These are phyloP conservation scores for Choristoneura fumiferana DNA, from an alignment of 1,140 invertebrate genomes.

Conservation along the genomic window DNA sequence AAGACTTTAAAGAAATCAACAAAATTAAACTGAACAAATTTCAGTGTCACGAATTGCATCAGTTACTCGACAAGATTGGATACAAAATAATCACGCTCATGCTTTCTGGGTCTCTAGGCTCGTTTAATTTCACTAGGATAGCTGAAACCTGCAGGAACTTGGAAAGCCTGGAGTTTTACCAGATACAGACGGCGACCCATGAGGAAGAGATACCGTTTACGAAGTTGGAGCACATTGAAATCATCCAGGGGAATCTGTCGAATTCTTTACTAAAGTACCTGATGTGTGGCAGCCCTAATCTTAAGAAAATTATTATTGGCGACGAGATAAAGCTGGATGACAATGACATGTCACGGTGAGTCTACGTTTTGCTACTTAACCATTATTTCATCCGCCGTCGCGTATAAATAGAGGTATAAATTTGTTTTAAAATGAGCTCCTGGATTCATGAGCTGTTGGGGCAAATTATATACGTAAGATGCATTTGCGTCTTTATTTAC, in stretches of 20 bases:
- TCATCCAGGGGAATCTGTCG: conserved; percentile 80
- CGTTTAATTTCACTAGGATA: conserved; percentile 80
- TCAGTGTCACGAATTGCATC: conserved; percentile 79
- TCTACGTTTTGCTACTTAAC: conserved; percentile 22
- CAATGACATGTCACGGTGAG: conserved; percentile 81
- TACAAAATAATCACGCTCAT: conserved; percentile 80
- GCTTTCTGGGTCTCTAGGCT: conserved; percentile 79
- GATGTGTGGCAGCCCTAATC: conserved; percentile 78
- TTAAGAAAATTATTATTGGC: conserved; percentile 81
- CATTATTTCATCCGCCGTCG: neutral
- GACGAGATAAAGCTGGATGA: conserved; percentile 80
- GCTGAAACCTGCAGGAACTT: conserved; percentile 79
- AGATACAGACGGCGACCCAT: conserved; percentile 80
- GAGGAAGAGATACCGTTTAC: conserved; percentile 80
- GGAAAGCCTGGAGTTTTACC: conserved; percentile 80
- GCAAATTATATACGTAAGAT: neutral
- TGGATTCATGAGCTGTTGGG: neutral
- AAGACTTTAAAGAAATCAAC: conserved; percentile 72
- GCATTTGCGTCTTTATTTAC: conserved; percentile 10
- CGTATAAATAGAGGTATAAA: conserved; percentile 6
- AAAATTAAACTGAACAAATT: conserved; percentile 82
- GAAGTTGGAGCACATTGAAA: conserved; percentile 81
- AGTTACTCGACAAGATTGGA: conserved; percentile 79
- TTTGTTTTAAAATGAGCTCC: neutral
- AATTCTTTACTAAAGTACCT: conserved; percentile 79